phyloP scores from a whole-genome alignment of 2,888 invertebrate genomes.

The Andrena marginata region DNA sequence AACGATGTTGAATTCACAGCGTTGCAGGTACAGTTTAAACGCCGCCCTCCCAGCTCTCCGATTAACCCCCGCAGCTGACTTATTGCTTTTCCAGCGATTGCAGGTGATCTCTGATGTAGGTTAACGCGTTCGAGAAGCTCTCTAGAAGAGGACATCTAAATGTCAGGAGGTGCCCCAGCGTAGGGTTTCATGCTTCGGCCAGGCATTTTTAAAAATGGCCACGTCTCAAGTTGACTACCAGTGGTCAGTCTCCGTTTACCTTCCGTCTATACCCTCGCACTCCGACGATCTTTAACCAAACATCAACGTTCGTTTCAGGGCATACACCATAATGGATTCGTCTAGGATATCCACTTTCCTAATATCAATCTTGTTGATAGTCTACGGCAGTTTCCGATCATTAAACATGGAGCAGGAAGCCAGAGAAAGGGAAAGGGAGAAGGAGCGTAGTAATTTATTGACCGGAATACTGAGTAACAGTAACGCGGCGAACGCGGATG shows the following conservation, averaged over 20 bases:
- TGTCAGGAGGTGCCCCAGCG: slow-evolving; percentile 79
- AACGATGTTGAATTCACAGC: slow-evolving; percentile 78
- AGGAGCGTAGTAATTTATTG: slow-evolving; percentile 89
- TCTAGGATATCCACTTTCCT: slow-evolving; percentile 98
- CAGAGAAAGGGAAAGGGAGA: slow-evolving; percentile 91
- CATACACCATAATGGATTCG: slow-evolving; percentile 98
- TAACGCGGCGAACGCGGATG: slow-evolving; percentile 78
- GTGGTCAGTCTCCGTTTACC: slow-evolving; percentile 81
- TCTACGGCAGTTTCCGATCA: slow-evolving; percentile 98
- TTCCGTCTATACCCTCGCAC: not conserved
- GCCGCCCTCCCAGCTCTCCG: not conserved
- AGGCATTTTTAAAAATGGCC: slow-evolving; percentile 84
- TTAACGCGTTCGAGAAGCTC: slow-evolving; percentile 74
- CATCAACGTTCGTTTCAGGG: slow-evolving; percentile 86
- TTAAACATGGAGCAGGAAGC: slow-evolving; percentile 98
- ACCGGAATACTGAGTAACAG: slow-evolving; percentile 86
- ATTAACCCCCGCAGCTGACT: not conserved
- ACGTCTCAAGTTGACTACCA: slow-evolving; percentile 86
- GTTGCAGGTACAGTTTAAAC: slow-evolving; percentile 75
- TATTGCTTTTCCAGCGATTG: slow-evolving; percentile 70
- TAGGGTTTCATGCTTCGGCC: slow-evolving; percentile 81
- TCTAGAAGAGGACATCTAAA: slow-evolving; percentile 78
- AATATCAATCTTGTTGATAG: slow-evolving; percentile 98
- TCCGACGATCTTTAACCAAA: not conserved
- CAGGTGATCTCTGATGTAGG: slow-evolving; percentile 83